Base-by-base conservation (phyloP, 2,888 invertebrate species). In the Orthonevra nobilis region DNA sequence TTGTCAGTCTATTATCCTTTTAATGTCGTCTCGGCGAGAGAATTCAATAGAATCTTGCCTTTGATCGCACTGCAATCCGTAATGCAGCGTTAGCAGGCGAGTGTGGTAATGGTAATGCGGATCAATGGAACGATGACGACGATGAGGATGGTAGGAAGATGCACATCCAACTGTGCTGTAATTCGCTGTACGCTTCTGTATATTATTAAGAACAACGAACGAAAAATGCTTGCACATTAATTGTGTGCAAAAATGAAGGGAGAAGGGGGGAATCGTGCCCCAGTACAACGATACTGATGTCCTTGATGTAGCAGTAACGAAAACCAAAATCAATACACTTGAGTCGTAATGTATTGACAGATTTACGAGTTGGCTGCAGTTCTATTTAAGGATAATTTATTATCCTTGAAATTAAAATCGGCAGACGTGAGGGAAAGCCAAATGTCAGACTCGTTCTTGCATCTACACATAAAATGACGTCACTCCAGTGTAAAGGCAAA, bases 351-450 rank as follows among this genome's bases (percentile, higher is more conserved):
- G 58, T 60, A 77, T 70, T 77, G 77, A 77, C 77, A 77, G 77
- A 70, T 77, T 77, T 70, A 77, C 77, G 77, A 70, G 56, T 66
- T 44, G 32, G 52, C 58, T 70, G 75, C 63, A 58, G 36, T 58
- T 46, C 52, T 58, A 17, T 58, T 77, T 54, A 64, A 64, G 70
- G 70, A 77, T 70, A 77, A 77, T 70, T 77, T 77, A 77, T 70
- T 70, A 70, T 77, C 60, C 40, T 60, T 70, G 58, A 60, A 70
- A 77, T 77, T 64, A 60, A 70, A 77, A 60, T 70, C 63, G 42
- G 50, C 17, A 9, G 38, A 70, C 40, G 23, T 3, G 12, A 30
- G 20, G 12, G 15, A 6, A n/a, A n/a, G 2, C 30, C 15, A 17
- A 20, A 12, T n/a, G 17, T 4, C 9, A 5, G 15, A 12, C 40